Conservation (phyloP, 2,797 vertebrate species). For the Serranus cabrilla region DNA sequence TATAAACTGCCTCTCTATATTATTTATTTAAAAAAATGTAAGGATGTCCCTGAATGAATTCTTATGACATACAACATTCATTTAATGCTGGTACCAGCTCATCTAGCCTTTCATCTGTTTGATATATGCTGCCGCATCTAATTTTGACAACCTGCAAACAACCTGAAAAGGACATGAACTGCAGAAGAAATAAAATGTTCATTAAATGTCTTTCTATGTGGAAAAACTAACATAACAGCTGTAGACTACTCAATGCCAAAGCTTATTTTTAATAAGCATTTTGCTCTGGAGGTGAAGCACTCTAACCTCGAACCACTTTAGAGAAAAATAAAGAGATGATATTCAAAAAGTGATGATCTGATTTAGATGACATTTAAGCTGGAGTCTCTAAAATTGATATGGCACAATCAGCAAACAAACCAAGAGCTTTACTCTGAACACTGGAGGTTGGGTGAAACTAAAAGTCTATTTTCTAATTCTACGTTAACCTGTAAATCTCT, state of each 20-base stretch:
- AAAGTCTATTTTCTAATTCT: too few relatives aligned
- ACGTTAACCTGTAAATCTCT: too few relatives aligned
- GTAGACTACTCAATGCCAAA: too few relatives aligned
- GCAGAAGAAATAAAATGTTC: neutral
- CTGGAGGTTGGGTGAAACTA: too few relatives aligned
- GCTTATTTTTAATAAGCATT: neutral
- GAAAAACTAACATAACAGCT: neutral
- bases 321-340: neutral
- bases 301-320: too few relatives aligned
- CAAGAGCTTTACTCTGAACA: too few relatives aligned
- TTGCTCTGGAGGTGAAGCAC: neutral
- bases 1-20: conserved; percentile 16
- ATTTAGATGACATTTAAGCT: neutral
- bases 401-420: neutral
- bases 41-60: conserved; percentile 16
- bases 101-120: conserved; percentile 21
- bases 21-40: conserved; percentile 26
- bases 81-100: neutral
- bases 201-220: neutral
- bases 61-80: neutral
- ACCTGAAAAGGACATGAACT: neutral
- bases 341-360: neutral
- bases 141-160: neutral
- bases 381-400: neutral
- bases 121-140: conserved; percentile 21